Conservation (phyloP, 2,888 invertebrate species). For the Palloptera scutellata region DNA sequence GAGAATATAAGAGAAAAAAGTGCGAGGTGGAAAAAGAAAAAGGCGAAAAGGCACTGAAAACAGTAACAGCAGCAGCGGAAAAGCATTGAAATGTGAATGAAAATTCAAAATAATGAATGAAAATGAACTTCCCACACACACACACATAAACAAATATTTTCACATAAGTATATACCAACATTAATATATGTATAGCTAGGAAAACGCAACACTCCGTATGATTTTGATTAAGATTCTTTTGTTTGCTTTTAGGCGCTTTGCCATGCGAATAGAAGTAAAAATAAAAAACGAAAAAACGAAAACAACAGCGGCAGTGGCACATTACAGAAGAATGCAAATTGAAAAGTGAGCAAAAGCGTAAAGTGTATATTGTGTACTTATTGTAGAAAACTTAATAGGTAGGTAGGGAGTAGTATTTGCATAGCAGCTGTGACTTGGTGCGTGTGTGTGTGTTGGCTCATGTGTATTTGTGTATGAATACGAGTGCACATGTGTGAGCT, state of each 20-base stretch:
- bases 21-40: neutral
- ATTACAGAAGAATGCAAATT: slow-evolving; percentile 21
- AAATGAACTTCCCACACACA: slow-evolving; percentile 16
- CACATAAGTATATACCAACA: slow-evolving; percentile 2
- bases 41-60: slow-evolving; percentile 7
- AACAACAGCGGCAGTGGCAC: neutral
- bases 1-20: neutral
- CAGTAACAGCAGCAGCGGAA: slow-evolving; percentile 46
- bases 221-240: slow-evolving; percentile 29
- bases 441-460: too few species aligned
- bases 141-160: neutral
- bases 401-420: too few species aligned
- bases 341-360: slow-evolving; percentile 17
- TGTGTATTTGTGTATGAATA: too few species aligned
- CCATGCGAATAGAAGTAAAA: neutral
- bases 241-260: slow-evolving; percentile 17
- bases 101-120: slow-evolving; percentile 60
- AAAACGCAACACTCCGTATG: slow-evolving; percentile 18
- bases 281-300: neutral
- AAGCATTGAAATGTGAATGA: slow-evolving; percentile 57
- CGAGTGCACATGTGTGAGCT: too few species aligned
- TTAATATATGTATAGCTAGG: slow-evolving; percentile 1
- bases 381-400: too few species aligned
- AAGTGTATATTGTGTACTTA: slow-evolving; percentile 1
- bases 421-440: too few species aligned